Base-by-base conservation (phyloP, 2,888 invertebrate genomes). In the Cyaniris semiargus region DNA sequence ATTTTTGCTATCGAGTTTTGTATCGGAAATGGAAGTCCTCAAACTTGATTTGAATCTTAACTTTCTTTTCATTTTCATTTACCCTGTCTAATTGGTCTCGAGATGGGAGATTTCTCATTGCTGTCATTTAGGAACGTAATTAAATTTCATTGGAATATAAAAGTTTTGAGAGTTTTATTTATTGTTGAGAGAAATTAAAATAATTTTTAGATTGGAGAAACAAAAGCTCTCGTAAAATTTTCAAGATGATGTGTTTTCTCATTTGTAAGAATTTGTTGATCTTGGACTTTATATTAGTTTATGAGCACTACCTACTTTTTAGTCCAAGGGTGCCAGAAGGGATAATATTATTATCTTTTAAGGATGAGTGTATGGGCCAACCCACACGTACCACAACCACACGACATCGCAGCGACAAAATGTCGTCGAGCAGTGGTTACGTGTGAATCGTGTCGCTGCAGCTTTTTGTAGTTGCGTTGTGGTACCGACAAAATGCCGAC, bases 61-160 rank as follows among this genome's bases (percentile, higher is more conserved):
- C 66, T 66, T 66, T 66, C 66, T 66, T 66, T 66, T 66, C 27
- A 66, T 66, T 31, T 66, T 66, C 27, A 66, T 66, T 66, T 31
- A 66, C 27, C 66, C 27, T 66, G 27, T 66, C 66, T 66, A 66
- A 66, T 66, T 66, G 66, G 66, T 66, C 66, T 66, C 66, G 15
- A 66, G 66, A 66, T 66, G 66, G 15, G 27, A 66, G 27, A 66
- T 66, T 66, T 66, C 66, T 31, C 27, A 27, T 66, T 66, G 18
- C 87, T 0, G 76, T 44, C 4, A 78, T 10, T 0, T 66, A 10
- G 60, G 31, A 76, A 2, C 72, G 66, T 3, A 66, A 66, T 66
- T 56, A 75, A 53, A 44, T 38, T 44, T 72, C 34, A 72, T 56
- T 75, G 18, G 31, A 53, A n/a, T 44, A 27, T 53, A 48, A 31